These are phyloP conservation scores for Melanaphis sacchari DNA, from an alignment of 1,140 invertebrate genomes.

Conservation along the genomic window DNA sequence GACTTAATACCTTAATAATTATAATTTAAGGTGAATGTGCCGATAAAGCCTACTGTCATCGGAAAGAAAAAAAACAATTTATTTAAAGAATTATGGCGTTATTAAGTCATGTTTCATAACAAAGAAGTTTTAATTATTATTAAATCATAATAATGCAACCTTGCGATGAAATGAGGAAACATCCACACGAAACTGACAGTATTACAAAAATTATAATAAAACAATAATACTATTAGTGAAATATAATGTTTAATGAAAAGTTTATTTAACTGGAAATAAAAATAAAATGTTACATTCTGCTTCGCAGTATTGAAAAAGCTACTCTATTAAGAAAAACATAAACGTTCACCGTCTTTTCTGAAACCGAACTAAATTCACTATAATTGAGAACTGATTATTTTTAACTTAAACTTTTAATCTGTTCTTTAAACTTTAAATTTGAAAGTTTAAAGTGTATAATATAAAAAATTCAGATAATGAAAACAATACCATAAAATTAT, in stretches of 20 bases:
- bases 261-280: not conserved
- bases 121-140: not conserved
- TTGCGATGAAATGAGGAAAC: not conserved
- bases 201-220: not conserved
- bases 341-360: not conserved
- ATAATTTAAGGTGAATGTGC: not conserved
- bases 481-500: too few species aligned
- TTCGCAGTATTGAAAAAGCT: not conserved
- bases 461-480: too few species aligned
- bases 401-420: not conserved
- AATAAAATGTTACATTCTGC: not conserved
- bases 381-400: not conserved
- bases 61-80: not conserved
- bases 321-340: not conserved
- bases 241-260: not conserved
- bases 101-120: not conserved
- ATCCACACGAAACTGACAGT: not conserved
- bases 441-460: too few species aligned
- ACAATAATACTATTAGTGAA: not conserved
- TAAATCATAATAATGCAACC: not conserved
- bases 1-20: not conserved
- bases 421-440: too few species aligned
- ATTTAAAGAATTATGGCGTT: not conserved
- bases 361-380: not conserved
- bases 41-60: too few species aligned